Conservation (phyloP, 2,888 invertebrate genomes). For the Cheilosia urbana region DNA sequence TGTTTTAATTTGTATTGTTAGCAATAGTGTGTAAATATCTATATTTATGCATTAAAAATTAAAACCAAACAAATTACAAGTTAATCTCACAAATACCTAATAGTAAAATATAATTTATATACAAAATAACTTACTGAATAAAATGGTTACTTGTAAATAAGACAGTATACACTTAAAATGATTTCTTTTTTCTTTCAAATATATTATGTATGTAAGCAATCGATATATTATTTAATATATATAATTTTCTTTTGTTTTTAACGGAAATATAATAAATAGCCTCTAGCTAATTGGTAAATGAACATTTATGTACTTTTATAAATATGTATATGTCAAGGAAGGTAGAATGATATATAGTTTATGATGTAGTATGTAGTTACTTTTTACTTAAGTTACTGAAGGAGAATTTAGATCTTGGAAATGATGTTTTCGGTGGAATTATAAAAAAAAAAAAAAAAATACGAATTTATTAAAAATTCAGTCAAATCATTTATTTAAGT, state of each 20-base stretch:
- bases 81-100: slow-evolving; percentile 15
- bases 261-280: slow-evolving; percentile 64
- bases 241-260: slow-evolving; percentile 28
- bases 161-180: slow-evolving; percentile 20
- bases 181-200: neutral
- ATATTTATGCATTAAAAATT: slow-evolving; percentile 43
- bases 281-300: slow-evolving; percentile 70
- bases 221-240: slow-evolving; percentile 4
- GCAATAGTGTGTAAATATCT: slow-evolving; percentile 49
- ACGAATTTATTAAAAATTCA: slow-evolving; percentile 13
- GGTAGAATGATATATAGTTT: slow-evolving; percentile 57
- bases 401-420: slow-evolving; percentile 33
- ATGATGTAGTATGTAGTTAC: neutral
- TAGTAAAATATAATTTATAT: slow-evolving; percentile 48
- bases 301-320: slow-evolving; percentile 46
- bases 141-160: slow-evolving; percentile 40
- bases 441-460: neutral
- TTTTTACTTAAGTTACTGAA: slow-evolving; percentile 15
- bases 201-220: slow-evolving; percentile 3
- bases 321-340: slow-evolving; percentile 63
- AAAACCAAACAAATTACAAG: slow-evolving; percentile 16
- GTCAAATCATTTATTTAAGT: slow-evolving; percentile 3
- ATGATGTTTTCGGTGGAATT: slow-evolving; percentile 35
- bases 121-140: slow-evolving; percentile 51
- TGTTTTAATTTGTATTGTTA: slow-evolving; percentile 64